A percentile compares a stretch with the other conserved stretches of the same genome.
Conservation (phyloP, 2,113 vertebrate genomes). For the Paracanthobrama guichenoti region DNA sequence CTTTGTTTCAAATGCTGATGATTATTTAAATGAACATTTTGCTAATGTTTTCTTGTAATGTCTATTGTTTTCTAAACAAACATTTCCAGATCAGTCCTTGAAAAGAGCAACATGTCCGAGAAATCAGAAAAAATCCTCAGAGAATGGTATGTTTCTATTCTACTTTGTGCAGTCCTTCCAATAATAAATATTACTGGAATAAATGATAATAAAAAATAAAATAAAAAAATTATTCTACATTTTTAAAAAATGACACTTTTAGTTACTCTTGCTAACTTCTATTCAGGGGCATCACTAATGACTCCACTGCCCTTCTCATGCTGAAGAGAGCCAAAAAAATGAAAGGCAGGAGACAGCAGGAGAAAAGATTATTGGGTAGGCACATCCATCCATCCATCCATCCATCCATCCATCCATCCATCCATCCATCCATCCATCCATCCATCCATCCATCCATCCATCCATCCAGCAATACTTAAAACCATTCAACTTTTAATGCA, state of each 20-base stretch:
- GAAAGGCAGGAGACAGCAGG: slow-evolving; percentile 78
- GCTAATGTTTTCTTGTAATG: background rate
- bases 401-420: background rate
- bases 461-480: background rate
- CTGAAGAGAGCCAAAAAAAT: slow-evolving; percentile 91
- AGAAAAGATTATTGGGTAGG: slow-evolving; percentile 78
- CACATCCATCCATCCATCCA: background rate
- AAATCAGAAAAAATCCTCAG: slow-evolving; percentile 87
- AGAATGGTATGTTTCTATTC: slow-evolving; percentile 84
- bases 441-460: too few species aligned
- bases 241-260: background rate
- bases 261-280: slow-evolving; percentile 37
- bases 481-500: background rate
- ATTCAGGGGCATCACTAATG: slow-evolving; percentile 86
- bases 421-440: too few species aligned
- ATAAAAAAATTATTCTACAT: too few species aligned
- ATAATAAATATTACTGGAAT: too few species aligned
- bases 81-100: slow-evolving; percentile 65
- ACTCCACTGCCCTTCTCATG: slow-evolving; percentile 86
- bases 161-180: background rate
- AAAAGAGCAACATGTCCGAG: slow-evolving; percentile 66
- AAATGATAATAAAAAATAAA: too few species aligned
- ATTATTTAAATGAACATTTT: background rate
- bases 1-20: background rate
- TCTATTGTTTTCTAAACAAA: slow-evolving; percentile 22